Base-by-base conservation (phyloP, 2,888 invertebrate species). In the Rambutsinella grinnellia region DNA sequence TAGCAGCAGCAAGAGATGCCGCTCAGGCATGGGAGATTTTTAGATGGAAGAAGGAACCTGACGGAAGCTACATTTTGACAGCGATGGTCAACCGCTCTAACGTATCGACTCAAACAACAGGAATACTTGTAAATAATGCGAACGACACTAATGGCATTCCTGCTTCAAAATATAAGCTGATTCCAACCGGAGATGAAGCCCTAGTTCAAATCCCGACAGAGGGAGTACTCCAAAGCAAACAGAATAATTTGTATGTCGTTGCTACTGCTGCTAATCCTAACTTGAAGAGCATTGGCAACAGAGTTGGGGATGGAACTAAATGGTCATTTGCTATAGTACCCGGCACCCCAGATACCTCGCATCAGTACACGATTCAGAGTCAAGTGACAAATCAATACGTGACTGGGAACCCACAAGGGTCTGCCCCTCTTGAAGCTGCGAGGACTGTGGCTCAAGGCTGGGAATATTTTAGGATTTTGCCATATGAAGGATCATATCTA, bases 381-480 rank as follows among this genome's bases (percentile, higher is more conserved):
- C n/a, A n/a, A 5, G 51, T 1, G 10, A 80, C 74, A 0, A 51
- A 75, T n/a, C 53, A 62, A 47, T 76, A 72, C 26, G 81, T 81
- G 3, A 81, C 80, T 2, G 81, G 62, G 0, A 74, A 79, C 54
- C 27, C 54, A 2, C 71, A 44, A n/a, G 81, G 81, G 15, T 76
- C 66, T 23, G 44, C 44, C 2, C 69, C 78, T 8, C 70, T 81
- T 1, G 17, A 61, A n/a, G 81, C 81, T 10, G 47, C 66, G 15
- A 21, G 77, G 1, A 57, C 71, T 1, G 53, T 27, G 3, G 36
- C 80, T 47, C 72, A 72, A 58, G 79, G 54, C 3, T 81, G 81
- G 81, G 81, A 81, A 60, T 19, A 67, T 17, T 81, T 81, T 70
- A 79, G 76, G 57, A 63, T 80, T 17, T 57, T 81, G 2, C 72